Evolutionary conservation across 2,888 invertebrate genomes (phyloP).

Genomic region (Chirona hameri): DNA sequence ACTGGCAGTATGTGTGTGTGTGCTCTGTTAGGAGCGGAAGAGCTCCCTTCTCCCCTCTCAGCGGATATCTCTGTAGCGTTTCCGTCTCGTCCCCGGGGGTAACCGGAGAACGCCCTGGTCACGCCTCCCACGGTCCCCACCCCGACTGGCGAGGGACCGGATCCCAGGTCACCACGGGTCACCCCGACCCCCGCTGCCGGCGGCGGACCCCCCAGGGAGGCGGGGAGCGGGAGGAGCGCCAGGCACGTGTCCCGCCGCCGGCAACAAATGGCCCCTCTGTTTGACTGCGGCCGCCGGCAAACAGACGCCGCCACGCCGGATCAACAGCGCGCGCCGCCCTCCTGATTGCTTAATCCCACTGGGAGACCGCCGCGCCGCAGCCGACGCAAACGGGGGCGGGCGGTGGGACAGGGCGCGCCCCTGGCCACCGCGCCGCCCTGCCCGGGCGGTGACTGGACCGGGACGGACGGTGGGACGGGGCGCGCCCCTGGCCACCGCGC

Average conservation of each 20-base stretch:
- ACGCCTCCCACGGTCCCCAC: neutral
- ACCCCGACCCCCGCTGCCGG: neutral
- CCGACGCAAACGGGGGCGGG: too few species aligned
- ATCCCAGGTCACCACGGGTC: conserved; percentile 5
- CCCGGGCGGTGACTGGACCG: too few species aligned
- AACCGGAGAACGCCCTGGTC: neutral
- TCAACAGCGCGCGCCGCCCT: neutral
- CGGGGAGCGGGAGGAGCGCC: neutral
- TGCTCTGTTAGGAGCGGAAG: too few species aligned
- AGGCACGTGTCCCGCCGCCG: neutral
- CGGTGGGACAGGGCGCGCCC: too few species aligned
- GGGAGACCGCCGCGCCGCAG: neutral
- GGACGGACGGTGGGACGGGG: too few species aligned
- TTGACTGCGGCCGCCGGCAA: neutral
- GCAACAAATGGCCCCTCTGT: neutral
- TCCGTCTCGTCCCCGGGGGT: neutral
- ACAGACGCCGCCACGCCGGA: neutral
- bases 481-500: too few species aligned
- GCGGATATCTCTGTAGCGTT: too few species aligned
- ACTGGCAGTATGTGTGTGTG: too few species aligned
- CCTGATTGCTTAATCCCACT: neutral
- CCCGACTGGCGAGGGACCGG: neutral
- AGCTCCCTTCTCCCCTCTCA: too few species aligned
- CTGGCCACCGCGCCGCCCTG: too few species aligned
- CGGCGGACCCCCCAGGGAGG: conserved; percentile 7